These are phyloP conservation scores for Allacma fusca DNA, from an alignment of 2,888 invertebrate genomes.

Conservation along the genomic window DNA sequence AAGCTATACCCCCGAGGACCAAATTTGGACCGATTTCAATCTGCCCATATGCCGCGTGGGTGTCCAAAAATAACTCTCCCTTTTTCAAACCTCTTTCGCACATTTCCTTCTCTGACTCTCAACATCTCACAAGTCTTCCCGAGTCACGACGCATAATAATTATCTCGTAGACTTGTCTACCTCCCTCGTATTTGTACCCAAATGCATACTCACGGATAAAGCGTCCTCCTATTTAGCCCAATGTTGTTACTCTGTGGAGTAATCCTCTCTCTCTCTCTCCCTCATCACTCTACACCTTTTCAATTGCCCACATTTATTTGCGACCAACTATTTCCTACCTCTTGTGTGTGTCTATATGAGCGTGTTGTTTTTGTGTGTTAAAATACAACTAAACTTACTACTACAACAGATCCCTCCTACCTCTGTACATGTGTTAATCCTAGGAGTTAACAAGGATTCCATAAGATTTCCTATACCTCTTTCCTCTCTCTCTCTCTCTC, in stretches of 20 bases:
- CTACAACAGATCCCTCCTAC: too few relatives aligned
- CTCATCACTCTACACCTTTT: slow-evolving; percentile 25
- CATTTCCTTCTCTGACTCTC: slow-evolving; percentile 37
- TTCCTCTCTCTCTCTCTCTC: too few relatives aligned
- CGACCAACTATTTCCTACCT: too few relatives aligned
- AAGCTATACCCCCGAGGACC: slow-evolving; percentile 44
- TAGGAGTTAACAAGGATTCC: too few relatives aligned
- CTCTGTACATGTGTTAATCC: too few relatives aligned
- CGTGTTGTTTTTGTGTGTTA: slow-evolving; percentile 5
- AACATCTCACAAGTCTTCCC: background rate
- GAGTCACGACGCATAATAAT: slow-evolving; percentile 10
- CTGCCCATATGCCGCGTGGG: slow-evolving; percentile 60
- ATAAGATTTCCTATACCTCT: too few relatives aligned
- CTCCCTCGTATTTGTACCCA: background rate
- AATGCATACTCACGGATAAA: background rate
- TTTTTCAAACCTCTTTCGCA: slow-evolving; percentile 53
- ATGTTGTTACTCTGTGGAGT: background rate
- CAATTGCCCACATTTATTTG: slow-evolving; percentile 10
- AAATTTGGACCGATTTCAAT: slow-evolving; percentile 61
- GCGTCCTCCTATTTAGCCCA: background rate
- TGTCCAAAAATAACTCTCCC: slow-evolving; percentile 62
- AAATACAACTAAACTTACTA: too few relatives aligned
- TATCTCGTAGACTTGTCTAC: background rate
- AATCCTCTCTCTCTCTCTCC: background rate
- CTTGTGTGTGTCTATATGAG: slow-evolving; percentile 5